phyloP scores from a whole-genome alignment of 2,888 invertebrate genomes.

The Eledona agricola region DNA sequence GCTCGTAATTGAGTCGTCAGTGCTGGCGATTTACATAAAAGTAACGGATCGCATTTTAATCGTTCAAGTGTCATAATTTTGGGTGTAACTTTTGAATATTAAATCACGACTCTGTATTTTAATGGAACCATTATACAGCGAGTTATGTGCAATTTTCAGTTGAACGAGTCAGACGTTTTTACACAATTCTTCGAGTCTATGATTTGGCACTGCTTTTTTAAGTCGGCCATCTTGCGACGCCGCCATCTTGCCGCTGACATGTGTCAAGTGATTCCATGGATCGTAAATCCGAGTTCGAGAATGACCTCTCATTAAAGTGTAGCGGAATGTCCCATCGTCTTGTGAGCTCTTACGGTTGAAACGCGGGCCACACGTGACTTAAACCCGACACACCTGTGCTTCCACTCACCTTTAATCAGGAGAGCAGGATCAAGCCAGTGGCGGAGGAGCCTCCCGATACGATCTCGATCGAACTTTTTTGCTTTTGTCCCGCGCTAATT shows the following conservation, averaged over 20 bases:
- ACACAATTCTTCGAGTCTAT: conserved; percentile 18
- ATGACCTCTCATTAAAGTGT: conserved; percentile 18
- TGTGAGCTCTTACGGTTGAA: conserved; percentile 19
- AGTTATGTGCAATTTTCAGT: conserved; percentile 45
- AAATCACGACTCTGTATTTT: conserved; percentile 46
- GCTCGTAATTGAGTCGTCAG: conserved; percentile 24
- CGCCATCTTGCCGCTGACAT: conserved; percentile 5
- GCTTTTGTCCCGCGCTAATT: conserved; percentile 16
- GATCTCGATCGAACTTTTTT: conserved; percentile 29
- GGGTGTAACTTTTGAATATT: conserved; percentile 43
- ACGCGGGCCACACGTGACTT: conserved; percentile 45
- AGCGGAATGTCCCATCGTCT: conserved; percentile 20
- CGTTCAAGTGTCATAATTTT: conserved; percentile 21
- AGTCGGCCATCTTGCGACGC: background rate
- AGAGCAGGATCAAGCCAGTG: conserved; percentile 44
- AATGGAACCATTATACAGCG: conserved; percentile 46
- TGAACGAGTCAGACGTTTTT: conserved; percentile 41
- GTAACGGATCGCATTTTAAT: too few species aligned
- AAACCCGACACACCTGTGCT: conserved; percentile 44
- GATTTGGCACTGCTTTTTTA: conserved; percentile 22
- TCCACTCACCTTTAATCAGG: conserved; percentile 46
- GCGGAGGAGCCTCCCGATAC: conserved; percentile 40
- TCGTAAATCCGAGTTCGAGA: conserved; percentile 10
- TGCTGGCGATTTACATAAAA: conserved; percentile 28
- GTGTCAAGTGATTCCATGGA: conserved; percentile 16